Percentiles rank a stretch among this genome's conserved stretches.
These are phyloP conservation scores for Scortum barcoo DNA, from an alignment of 2,113 vertebrate genomes.

Conservation along the genomic window DNA sequence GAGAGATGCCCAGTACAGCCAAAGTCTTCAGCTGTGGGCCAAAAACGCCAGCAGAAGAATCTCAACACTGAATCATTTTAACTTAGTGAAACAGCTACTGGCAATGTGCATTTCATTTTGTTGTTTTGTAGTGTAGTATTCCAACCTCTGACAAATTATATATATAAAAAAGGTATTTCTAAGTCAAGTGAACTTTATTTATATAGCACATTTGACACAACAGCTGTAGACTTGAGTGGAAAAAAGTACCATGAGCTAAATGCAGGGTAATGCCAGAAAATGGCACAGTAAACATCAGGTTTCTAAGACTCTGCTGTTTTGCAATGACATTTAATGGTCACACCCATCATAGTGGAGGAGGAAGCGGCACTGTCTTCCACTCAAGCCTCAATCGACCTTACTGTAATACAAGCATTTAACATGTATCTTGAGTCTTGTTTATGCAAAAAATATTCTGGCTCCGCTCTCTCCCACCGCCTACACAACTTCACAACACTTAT, in stretches of 20 bases:
- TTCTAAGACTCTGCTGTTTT: not conserved
- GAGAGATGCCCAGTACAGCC: not conserved
- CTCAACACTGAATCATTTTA: not conserved
- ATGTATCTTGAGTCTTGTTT: constrained; percentile 14
- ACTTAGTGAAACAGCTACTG: not conserved
- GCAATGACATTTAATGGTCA: constrained; percentile 14
- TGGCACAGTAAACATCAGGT: not conserved
- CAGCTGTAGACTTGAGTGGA: too few relatives aligned
- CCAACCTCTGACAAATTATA: constrained; percentile 3
- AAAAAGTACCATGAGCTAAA: not conserved
- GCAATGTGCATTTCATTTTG: not conserved
- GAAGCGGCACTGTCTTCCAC: not conserved
- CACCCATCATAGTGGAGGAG: not conserved
- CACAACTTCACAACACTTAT: constrained; percentile 39
- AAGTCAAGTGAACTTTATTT: too few relatives aligned
- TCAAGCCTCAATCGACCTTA: not conserved
- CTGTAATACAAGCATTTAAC: not conserved
- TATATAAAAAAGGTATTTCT: not conserved
- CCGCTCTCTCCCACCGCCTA: constrained; percentile 15
- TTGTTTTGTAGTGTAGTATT: not conserved
- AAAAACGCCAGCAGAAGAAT: not conserved
- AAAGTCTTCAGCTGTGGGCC: not conserved
- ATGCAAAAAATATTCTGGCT: not conserved
- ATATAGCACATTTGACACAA: too few relatives aligned
- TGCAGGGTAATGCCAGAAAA: not conserved